A percentile compares a stretch with the other conserved stretches of the same genome.
Conservation (phyloP, 2,113 vertebrate genomes). For the Columba janthina region DNA sequence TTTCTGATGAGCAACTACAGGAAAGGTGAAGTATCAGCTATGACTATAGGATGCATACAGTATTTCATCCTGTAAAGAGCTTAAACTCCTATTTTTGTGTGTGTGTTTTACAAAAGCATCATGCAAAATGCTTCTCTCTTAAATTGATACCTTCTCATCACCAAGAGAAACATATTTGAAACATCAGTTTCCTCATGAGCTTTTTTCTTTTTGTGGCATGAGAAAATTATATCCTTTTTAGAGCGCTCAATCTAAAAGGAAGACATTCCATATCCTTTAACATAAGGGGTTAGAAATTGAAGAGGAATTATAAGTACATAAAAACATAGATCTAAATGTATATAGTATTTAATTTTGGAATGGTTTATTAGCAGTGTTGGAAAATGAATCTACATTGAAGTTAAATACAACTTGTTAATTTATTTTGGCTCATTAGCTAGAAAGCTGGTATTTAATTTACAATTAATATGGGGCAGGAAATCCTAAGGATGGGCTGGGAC, state of each 20-base stretch:
- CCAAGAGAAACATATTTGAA: not conserved
- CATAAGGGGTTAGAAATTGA: not conserved
- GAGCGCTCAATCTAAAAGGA: not conserved
- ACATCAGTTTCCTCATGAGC: not conserved
- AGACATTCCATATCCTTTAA: not conserved
- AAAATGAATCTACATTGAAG: not conserved
- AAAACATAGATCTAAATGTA: not conserved
- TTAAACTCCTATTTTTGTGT: not conserved
- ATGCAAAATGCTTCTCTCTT: not conserved
- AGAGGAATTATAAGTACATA: not conserved
- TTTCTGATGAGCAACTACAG: slow-evolving; percentile 84
- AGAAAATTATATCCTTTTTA: slow-evolving; percentile 40
- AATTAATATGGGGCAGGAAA: slow-evolving; percentile 23
- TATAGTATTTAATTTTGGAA: not conserved
- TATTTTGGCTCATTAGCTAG: not conserved
- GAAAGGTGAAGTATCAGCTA: slow-evolving; percentile 77
- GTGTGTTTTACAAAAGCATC: not conserved
- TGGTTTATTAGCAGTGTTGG: not conserved
- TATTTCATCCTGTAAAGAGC: not conserved
- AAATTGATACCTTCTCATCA: not conserved
- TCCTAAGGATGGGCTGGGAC: slow-evolving; percentile 49
- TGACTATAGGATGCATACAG: not conserved
- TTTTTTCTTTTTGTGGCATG: not conserved
- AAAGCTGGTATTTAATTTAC: slow-evolving; percentile 29
- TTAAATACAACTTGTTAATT: not conserved